These are phyloP conservation scores for Tupaia tana DNA, from an alignment of 2,113 vertebrate species.

Conservation along the genomic window DNA sequence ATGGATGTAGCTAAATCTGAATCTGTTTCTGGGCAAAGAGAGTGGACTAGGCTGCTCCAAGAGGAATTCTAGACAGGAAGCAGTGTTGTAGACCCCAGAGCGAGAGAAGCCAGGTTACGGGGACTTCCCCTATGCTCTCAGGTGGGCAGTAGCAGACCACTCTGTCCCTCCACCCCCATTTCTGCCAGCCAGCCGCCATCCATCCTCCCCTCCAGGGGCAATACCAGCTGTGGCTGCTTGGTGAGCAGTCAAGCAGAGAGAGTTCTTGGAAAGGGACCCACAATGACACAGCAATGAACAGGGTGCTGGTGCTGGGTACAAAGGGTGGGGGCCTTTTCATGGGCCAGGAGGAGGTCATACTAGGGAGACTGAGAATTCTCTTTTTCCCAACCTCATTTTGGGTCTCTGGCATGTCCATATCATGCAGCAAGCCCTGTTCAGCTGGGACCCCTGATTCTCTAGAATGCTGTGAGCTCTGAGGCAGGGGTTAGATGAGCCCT, in stretches of 20 bases:
- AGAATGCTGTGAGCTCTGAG: background rate
- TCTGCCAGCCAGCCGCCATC: background rate
- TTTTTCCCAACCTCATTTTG: background rate
- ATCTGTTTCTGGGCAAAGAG: constrained; percentile 27
- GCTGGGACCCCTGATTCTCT: background rate
- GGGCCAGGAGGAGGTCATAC: background rate
- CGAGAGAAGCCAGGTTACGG: background rate
- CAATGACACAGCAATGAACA: background rate
- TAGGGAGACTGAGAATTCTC: background rate
- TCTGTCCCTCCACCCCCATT: background rate
- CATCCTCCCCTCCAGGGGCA: background rate
- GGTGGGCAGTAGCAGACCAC: background rate
- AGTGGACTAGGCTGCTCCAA: background rate
- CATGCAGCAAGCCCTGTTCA: background rate
- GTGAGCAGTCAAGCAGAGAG: background rate
- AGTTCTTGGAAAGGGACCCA: background rate
- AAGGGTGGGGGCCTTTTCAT: background rate
- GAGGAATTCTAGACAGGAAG: background rate
- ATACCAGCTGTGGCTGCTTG: background rate
- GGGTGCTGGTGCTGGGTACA: background rate
- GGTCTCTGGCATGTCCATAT: background rate
- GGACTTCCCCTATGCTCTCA: background rate
- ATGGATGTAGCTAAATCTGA: background rate
- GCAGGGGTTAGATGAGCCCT: background rate
- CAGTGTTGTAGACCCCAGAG: background rate